Evolutionary conservation across 1,140 invertebrate genomes (phyloP), one percentile per base, ranked within the genome.

Genomic region (Scaptomyza graminum): DNA sequence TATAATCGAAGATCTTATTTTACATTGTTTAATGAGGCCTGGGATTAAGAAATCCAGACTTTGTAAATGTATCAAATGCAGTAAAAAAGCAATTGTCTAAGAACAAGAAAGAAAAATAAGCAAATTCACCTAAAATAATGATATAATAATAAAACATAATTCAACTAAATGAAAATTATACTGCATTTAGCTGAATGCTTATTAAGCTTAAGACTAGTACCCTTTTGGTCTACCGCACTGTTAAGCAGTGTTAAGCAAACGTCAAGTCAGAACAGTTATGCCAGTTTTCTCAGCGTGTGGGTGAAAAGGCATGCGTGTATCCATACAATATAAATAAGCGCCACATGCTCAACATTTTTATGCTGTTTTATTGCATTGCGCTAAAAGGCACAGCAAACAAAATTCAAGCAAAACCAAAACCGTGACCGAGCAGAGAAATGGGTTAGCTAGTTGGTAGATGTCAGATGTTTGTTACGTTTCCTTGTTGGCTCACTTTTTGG

Each of bases 321-420:
- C 65, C 82, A 72, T 60, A 71, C 57, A 75, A 61, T 66, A 87
- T 88, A 87, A 88, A 88, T 87, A 87, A 88, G 75, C 51, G 65
- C 82, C 82, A 79, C 82, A 87, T 87, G 82, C 75, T 73, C 83
- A 87, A 82, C 83, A 88, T 82, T 88, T 88, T 76, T 87, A 87
- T 87, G 83, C 82, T 82, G 83, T 87, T 87, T 87, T 87, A 87
- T 87, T 87, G 75, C 82, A 82, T 67, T 88, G 74, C 75, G 67
- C 75, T 85, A 87, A 85, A 78, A 85, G 81, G 77, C 77, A 71
- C 74, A 57, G 55, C 55, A 72, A 67, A 72, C 64, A 64, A 72
- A 67, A 49, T 49, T 44, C 47, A 50, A 65, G 54, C 56, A 60
- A 74, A 55, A 62, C 55, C 51, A 37, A 34, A 47, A 52, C 46